Base-by-base conservation (phyloP, 2,797 vertebrate species). In the Meriones psammophilus region DNA sequence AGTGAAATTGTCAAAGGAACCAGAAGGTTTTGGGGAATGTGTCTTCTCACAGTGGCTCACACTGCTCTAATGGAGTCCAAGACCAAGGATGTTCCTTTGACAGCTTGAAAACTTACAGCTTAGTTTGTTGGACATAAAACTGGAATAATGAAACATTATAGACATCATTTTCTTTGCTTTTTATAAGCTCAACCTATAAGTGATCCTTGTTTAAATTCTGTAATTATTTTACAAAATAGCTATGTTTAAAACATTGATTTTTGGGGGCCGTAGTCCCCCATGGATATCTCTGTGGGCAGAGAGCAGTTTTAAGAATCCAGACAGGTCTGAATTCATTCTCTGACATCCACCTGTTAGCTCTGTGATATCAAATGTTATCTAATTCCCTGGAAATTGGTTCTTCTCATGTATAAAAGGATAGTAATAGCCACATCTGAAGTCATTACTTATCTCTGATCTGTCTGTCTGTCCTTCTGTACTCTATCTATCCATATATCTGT, bases 91-190 rank as follows among this genome's bases (percentile, higher is more conserved):
- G 28, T 22, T 62, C 94, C 7, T 42, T 85, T 50, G 30, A 9
- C 2, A 76, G 64, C 71, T 84, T 71, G 33, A 56, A 24, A 73
- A n/a, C 0, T 71, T 85, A 91, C 8, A 58, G 26, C 9, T 96
- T 80, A 73, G 84, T 93, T 93, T 92, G 69, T 77, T 78, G 46
- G 66, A 30, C 76, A 26, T 24, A n/a, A 56, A 68, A 33, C 36
- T 54, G 33, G 58, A 90, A 91, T 28, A 89, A 89, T 76, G 20
- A 89, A 71, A 24, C 24, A 62, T 36, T 28, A 39, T 39, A 56
- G 64, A 76, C n/a, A 26, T 93, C 24, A 22, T 5, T 92, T 68
- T 81, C 56, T 30, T 77, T 88, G 77, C 39, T 22, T 84, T 68
- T 92, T 24, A 30, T 60, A 60, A 92, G 14, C 8, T 9, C 39